Evolutionary conservation across 2,888 invertebrate species (phyloP).

Genomic region (Spicauda simplicius): DNA sequence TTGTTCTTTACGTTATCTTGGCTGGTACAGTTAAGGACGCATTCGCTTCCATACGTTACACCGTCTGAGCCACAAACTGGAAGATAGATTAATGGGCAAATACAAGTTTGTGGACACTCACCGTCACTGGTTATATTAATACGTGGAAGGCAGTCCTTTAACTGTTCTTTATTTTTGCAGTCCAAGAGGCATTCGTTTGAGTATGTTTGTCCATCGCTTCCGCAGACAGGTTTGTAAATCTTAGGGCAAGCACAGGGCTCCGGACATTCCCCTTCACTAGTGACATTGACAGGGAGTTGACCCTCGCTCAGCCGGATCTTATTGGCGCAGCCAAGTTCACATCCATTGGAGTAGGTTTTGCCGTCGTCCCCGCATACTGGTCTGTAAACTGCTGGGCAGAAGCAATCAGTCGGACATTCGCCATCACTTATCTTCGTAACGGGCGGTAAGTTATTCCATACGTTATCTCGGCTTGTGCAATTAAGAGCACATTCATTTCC

Average conservation of each 20-base stretch:
- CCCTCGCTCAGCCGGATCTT: neutral
- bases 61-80: conserved; percentile 43
- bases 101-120: conserved; percentile 33
- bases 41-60: conserved; percentile 43
- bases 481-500: conserved; percentile 40
- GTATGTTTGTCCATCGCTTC: conserved; percentile 37
- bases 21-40: conserved; percentile 36
- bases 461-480: conserved; percentile 32
- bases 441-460: conserved; percentile 11
- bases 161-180: conserved; percentile 36
- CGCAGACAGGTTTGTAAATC: neutral
- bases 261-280: no score
- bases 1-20: conserved; percentile 12
- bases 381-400: conserved; percentile 21
- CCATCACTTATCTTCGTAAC: conserved; percentile 19
- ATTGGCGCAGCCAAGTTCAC: conserved; percentile 40
- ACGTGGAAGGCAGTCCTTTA: conserved; percentile 4
- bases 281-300: conserved; percentile 1
- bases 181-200: conserved; percentile 40
- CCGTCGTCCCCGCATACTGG: conserved; percentile 42
- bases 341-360: conserved; percentile 40
- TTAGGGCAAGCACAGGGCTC: no score
- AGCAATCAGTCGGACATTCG: conserved; percentile 39
- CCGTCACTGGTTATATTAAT: conserved; percentile 25
- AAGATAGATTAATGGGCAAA: conserved; percentile 34